Conservation (phyloP, 2,888 invertebrate genomes). For the Epirrita christyi region DNA sequence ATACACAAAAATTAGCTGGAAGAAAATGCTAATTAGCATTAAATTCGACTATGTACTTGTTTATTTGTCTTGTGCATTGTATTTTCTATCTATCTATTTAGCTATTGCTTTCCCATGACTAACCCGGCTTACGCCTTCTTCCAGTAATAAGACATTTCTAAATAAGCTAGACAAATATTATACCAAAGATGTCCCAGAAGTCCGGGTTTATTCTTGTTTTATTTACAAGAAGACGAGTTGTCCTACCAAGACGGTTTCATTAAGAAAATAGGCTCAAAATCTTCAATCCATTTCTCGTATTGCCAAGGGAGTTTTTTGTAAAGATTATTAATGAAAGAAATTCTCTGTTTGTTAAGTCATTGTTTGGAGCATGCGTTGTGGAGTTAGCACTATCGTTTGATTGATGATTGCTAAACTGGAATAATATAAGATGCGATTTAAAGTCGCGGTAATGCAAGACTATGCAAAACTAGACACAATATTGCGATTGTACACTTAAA, state of each 20-base stretch:
- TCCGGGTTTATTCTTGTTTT: conserved; percentile 3
- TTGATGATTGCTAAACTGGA: conserved; percentile 51
- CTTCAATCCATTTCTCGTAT: conserved; percentile 26
- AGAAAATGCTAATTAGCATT: too few species aligned
- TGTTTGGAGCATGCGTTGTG: conserved; percentile 47
- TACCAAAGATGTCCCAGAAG: too few species aligned
- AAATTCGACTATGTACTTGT: too few species aligned
- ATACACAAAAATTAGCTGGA: too few species aligned
- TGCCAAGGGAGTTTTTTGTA: conserved; percentile 35
- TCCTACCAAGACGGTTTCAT: conserved; percentile 12
- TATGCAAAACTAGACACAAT: not conserved
- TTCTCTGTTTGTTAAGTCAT: conserved; percentile 52
- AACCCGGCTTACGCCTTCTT: too few species aligned
- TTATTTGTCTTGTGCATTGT: too few species aligned
- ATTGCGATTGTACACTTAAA: too few species aligned
- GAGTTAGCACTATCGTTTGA: conserved; percentile 55
- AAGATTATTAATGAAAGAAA: conserved; percentile 53
- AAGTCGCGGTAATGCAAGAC: not conserved
- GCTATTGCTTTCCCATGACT: too few species aligned
- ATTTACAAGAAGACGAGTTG: conserved; percentile 16
- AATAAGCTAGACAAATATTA: too few species aligned
- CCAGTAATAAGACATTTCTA: too few species aligned
- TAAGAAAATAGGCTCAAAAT: conserved; percentile 13
- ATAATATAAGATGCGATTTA: conserved; percentile 10
- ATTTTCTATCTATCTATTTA: too few species aligned